These are phyloP conservation scores for Molanna angustata DNA, from an alignment of 2,888 invertebrate species.

Conservation along the genomic window DNA sequence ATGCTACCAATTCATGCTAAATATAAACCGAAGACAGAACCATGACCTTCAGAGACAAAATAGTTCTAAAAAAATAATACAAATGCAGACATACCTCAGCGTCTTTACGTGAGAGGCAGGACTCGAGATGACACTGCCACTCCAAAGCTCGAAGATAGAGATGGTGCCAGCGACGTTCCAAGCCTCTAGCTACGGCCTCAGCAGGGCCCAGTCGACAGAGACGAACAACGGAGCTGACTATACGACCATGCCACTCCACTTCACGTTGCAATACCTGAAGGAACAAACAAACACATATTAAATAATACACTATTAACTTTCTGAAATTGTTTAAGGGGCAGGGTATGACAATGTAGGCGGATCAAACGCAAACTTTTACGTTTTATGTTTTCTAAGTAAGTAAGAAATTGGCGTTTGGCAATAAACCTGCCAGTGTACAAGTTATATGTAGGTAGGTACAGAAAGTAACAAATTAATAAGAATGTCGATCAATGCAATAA, in stretches of 20 bases:
- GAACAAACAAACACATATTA: conserved; percentile 4
- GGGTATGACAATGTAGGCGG: not conserved
- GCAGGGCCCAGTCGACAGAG: conserved; percentile 61
- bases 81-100: conserved; percentile 61
- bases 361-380: no score
- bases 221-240: conserved; percentile 75
- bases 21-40: no score
- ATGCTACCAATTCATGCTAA: no score
- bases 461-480: no score
- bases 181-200: conserved; percentile 63
- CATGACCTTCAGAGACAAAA: no score
- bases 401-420: no score
- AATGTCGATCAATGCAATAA: no score
- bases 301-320: not conserved
- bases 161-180: conserved; percentile 88
- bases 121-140: conserved; percentile 90
- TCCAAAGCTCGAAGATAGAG: conserved; percentile 86
- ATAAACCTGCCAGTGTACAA: no score
- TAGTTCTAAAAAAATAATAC: no score
- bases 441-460: no score
- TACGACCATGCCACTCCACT: conserved; percentile 88
- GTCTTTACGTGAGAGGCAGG: conserved; percentile 66
- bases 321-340: no score
- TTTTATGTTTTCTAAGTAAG: no score
- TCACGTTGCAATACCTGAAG: conserved; percentile 87